phyloP scores from a whole-genome alignment of 2,888 invertebrate species.

The Cantharis rufa region DNA sequence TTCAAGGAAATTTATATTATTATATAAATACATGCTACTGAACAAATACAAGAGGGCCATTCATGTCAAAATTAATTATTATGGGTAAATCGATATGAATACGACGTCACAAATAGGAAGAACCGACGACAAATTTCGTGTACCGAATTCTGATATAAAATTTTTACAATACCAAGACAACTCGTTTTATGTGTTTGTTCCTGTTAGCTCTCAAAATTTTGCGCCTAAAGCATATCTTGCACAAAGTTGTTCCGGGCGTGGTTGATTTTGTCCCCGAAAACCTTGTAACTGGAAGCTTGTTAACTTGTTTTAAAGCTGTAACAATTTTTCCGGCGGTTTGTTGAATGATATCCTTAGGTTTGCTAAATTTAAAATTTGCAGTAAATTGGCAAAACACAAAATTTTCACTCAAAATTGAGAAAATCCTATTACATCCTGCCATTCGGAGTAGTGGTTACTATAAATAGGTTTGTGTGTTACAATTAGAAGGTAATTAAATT shows the following conservation, averaged over 20 bases:
- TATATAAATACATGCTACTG: constrained; percentile 12
- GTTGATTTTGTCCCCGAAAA: not conserved
- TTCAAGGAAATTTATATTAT: constrained; percentile 14
- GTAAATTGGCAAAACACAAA: not conserved
- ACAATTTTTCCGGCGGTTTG: not conserved
- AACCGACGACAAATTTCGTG: not conserved
- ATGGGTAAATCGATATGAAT: constrained; percentile 5
- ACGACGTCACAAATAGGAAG: not conserved
- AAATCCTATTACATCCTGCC: not conserved
- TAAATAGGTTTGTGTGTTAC: not conserved
- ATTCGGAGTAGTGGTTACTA: not conserved
- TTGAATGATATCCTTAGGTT: not conserved
- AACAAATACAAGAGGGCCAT: constrained; percentile 11
- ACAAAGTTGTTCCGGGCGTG: not conserved
- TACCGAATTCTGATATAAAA: not conserved
- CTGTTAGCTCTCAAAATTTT: not conserved
- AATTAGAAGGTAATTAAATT: not conserved
- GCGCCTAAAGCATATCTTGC: not conserved
- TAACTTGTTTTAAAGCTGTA: not conserved
- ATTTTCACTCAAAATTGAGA: not conserved
- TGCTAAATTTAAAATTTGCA: not conserved
- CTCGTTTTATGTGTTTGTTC: not conserved
- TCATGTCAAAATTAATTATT: constrained; percentile 17
- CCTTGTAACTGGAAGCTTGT: not conserved
- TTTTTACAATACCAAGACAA: not conserved